phyloP scores from a whole-genome alignment of 2,113 vertebrate genomes.

The Coptodon rendalli region DNA sequence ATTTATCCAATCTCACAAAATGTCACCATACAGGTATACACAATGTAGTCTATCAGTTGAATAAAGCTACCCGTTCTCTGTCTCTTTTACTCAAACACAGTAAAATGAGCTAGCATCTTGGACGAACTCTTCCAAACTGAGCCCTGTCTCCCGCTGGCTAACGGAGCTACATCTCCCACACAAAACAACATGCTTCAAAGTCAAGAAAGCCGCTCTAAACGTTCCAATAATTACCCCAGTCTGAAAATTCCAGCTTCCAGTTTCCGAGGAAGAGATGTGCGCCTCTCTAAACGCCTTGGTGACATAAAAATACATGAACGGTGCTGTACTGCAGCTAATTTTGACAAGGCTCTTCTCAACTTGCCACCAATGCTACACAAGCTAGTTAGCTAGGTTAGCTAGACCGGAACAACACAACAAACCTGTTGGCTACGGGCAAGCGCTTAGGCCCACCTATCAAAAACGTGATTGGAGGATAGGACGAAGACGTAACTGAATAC shows the following conservation, averaged over 20 bases:
- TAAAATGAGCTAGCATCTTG: constrained; percentile 49
- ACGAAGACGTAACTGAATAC: not conserved
- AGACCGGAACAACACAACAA: constrained; percentile 48
- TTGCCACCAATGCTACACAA: constrained; percentile 50
- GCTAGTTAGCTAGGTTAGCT: constrained; percentile 54
- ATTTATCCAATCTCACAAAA: not conserved
- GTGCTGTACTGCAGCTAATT: not conserved
- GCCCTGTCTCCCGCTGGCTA: constrained; percentile 36
- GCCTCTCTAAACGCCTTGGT: not conserved
- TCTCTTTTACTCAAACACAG: constrained; percentile 1
- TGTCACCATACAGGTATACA: not conserved
- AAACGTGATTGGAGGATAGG: constrained; percentile 32
- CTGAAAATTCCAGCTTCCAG: not conserved
- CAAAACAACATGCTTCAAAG: constrained; percentile 52
- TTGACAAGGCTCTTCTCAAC: constrained; percentile 43
- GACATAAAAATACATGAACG: not conserved
- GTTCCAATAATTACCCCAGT: constrained; percentile 41
- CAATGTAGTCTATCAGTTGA: not conserved
- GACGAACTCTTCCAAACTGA: constrained; percentile 50
- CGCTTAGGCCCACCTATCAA: constrained; percentile 4
- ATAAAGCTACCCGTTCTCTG: not conserved
- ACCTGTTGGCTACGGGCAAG: constrained; percentile 16
- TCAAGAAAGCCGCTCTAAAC: constrained; percentile 13
- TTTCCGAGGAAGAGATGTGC: not conserved
- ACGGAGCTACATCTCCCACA: constrained; percentile 26